phyloP scores from a whole-genome alignment of 2,113 vertebrate genomes.

The Rousettus leschenaultii region DNA sequence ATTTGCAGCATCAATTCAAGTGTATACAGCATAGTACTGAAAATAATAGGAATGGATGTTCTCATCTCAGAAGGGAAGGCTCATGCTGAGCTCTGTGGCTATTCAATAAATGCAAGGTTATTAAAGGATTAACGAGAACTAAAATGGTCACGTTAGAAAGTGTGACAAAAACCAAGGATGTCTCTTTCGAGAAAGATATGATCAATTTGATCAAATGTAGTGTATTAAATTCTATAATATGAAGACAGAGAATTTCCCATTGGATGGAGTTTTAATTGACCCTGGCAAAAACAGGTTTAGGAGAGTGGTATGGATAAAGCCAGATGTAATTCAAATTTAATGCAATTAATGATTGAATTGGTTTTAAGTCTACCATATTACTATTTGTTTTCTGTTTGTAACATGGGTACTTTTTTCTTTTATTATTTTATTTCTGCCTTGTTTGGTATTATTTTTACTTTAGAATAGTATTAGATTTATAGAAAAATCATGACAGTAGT shows the following conservation, averaged over 20 bases:
- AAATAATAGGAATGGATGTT: not conserved
- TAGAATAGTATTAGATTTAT: not conserved
- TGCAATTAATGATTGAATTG: not conserved
- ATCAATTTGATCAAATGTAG: not conserved
- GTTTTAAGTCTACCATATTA: not conserved
- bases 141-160: not conserved
- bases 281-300: not conserved
- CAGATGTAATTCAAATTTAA: not conserved
- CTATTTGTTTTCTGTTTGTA: not conserved
- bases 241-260: not conserved
- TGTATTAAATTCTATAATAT: not conserved
- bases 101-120: not conserved
- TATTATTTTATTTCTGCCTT: not conserved
- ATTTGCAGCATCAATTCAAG: not conserved
- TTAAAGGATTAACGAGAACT: not conserved
- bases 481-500: not conserved
- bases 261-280: not conserved
- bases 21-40: not conserved
- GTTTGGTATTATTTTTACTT: not conserved
- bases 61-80: not conserved
- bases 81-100: not conserved
- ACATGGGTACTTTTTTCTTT: not conserved
- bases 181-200: not conserved
- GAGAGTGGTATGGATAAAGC: not conserved
- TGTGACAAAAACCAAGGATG: not conserved